These are phyloP conservation scores for Goniozus legneri DNA, from an alignment of 1,140 invertebrate species.

Conservation along the genomic window DNA sequence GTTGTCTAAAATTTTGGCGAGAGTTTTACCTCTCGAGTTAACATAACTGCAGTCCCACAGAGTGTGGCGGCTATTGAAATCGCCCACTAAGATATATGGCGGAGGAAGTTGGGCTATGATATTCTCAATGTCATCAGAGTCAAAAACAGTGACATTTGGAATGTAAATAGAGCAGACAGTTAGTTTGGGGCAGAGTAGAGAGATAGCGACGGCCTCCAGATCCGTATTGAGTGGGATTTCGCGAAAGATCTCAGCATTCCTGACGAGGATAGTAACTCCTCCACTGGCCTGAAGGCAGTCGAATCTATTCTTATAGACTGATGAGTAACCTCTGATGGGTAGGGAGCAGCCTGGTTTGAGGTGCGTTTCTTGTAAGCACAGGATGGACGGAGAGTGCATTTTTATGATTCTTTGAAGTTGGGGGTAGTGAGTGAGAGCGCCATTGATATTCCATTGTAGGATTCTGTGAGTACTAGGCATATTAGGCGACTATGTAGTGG, in stretches of 20 bases:
- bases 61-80: conserved; percentile 37
- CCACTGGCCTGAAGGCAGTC: conserved; percentile 23
- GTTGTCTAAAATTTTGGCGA: conserved; percentile 28
- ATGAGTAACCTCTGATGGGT: conserved; percentile 16
- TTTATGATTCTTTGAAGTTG: conserved; percentile 10
- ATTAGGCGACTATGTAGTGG: conserved; percentile 4
- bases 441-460: conserved; percentile 23
- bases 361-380: conserved; percentile 36
- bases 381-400: conserved; percentile 16
- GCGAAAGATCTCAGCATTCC: conserved; percentile 14
- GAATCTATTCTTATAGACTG: conserved; percentile 21
- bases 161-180: conserved; percentile 33
- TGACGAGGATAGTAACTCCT: conserved; percentile 28
- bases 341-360: conserved; percentile 18
- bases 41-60: conserved; percentile 32
- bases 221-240: conserved; percentile 26
- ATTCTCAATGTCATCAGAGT: conserved; percentile 18
- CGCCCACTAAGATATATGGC: conserved; percentile 31
- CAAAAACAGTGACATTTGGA: conserved; percentile 21
- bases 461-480: too few relatives aligned
- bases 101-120: conserved; percentile 30
- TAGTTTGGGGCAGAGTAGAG: conserved; percentile 16
- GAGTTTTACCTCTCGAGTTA: conserved; percentile 25
- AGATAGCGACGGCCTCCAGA: conserved; percentile 29
- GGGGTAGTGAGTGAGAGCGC: not conserved